Conservation (phyloP, 1,140 invertebrate genomes). For the Diorhabda carinulata region DNA sequence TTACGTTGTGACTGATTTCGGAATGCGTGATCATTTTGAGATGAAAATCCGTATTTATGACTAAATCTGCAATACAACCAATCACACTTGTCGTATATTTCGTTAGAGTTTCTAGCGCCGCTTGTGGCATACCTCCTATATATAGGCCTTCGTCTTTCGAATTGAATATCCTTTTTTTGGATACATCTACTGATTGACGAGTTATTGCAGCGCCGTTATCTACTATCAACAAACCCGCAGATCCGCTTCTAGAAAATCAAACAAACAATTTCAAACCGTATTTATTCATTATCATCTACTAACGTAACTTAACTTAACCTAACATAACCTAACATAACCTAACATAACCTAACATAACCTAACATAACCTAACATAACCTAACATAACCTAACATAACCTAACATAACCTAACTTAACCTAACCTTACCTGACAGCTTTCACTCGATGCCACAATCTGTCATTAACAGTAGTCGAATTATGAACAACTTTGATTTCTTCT, state of each 20-base stretch:
- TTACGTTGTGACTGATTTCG: conserved; percentile 41
- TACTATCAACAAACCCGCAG: conserved; percentile 78
- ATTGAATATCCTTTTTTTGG: conserved; percentile 79
- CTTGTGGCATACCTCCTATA: conserved; percentile 74
- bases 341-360: too few species aligned
- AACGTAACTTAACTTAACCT: too few species aligned
- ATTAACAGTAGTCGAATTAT: conserved; percentile 83
- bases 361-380: too few species aligned
- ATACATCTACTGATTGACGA: conserved; percentile 75
- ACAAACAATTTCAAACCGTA: conserved; percentile 1
- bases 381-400: neutral
- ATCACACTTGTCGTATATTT: conserved; percentile 68
- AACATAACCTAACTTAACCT: too few species aligned
- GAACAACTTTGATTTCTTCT: conserved; percentile 68
- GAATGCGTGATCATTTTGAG: conserved; percentile 43
- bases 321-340: too few species aligned
- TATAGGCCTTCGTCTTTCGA: conserved; percentile 72
- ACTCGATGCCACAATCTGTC: conserved; percentile 91
- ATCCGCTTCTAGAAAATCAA: conserved; percentile 66
- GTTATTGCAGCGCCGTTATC: conserved; percentile 76
- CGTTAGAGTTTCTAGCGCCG: conserved; percentile 57
- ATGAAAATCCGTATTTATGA: conserved; percentile 71
- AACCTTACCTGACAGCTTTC: conserved; percentile 73
- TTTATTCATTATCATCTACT: neutral
- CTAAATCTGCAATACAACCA: conserved; percentile 77